Base-by-base conservation (phyloP, 2,113 vertebrate genomes). In the Orientallactaga bullata region DNA sequence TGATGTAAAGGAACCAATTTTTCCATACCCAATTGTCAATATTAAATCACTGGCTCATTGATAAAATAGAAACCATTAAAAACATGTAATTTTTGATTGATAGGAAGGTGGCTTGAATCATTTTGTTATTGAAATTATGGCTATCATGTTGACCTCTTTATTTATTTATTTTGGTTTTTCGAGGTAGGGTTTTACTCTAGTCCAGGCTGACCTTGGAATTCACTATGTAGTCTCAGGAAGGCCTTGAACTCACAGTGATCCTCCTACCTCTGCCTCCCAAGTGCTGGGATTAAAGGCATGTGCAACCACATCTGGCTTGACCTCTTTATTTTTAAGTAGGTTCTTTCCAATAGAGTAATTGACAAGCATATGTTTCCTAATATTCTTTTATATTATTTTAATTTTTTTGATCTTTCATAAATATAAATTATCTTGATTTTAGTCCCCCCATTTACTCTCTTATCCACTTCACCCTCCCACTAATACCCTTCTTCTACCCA, bases 341-440 rank as follows among this genome's bases (percentile, higher is more conserved):
- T 51, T 85, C 35, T 95, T 94, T 89, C 24, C 32, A 73, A 92
- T 87, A 88, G 24, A 94, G n/a, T 65, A 39, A 86, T 82, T 93
- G 69, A 68, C 63, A 81, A 94, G 18, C 8, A 55, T 93, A 89
- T 17, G 2, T 80, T 90, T 83, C 72, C 58, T 51, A 90, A 80
- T 65, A 63, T 74, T 74, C 63, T 73, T 65, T 55, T 55, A 2
- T 16, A 55, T 55, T 55, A 55, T 55, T 55, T 55, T 55, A 55
- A 55, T 55, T 55, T 55, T 55, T 8, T 55, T 55, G 10, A 2
- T 55, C 11, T 55, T 16, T 55, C 55, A 55, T 55, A 16, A 8
- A 55, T 55, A 55, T 55, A 55, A 15, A 8, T 6, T 55, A 16
- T 55, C 55, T 55, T 55, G 55, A 55, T 55, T 55, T 55, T 13